Evolutionary conservation across 2,113 vertebrate species (phyloP).

Genomic region (Tenrec ecaudatus): DNA sequence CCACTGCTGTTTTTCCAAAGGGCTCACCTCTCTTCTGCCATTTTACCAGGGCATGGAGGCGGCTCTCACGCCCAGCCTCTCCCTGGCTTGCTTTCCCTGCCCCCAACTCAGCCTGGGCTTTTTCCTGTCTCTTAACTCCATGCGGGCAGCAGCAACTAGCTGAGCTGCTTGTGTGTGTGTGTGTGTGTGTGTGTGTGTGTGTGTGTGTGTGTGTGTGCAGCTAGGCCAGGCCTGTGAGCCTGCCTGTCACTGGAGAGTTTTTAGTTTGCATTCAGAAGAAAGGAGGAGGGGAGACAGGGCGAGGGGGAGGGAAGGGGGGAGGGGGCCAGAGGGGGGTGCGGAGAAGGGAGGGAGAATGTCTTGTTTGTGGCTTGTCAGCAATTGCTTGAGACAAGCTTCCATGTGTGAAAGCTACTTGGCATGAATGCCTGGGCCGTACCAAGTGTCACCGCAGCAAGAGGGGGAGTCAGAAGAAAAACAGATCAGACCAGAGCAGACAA

Average conservation of each 20-base stretch:
- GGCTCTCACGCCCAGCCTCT: constrained; percentile 33
- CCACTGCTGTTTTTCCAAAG: constrained; percentile 58
- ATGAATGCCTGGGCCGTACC: constrained; percentile 96
- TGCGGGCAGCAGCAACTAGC: constrained; percentile 78
- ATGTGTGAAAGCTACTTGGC: constrained; percentile 98
- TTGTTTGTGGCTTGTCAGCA: constrained; percentile 99
- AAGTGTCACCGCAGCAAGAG: constrained; percentile 90
- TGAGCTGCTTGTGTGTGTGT: constrained; percentile 58
- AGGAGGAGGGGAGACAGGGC: constrained; percentile 78
- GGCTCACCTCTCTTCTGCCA: constrained; percentile 82
- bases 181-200: neutral
- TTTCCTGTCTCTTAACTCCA: constrained; percentile 81
- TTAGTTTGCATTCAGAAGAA: constrained; percentile 86
- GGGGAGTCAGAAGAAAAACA: constrained; percentile 89
- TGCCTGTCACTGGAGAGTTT: constrained; percentile 87
- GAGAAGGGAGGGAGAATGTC: constrained; percentile 88
- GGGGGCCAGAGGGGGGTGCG: constrained; percentile 65
- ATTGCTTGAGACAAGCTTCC: constrained; percentile 96
- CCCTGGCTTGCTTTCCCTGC: constrained; percentile 72
- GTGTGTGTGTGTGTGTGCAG: constrained; percentile 10
- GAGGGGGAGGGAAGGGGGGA: constrained; percentile 72
- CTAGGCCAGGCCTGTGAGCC: constrained; percentile 79
- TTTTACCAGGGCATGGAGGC: constrained; percentile 76
- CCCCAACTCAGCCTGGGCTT: constrained; percentile 82
- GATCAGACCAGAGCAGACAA: constrained; percentile 91